Evolutionary conservation across 2,797 vertebrate species (phyloP).

Genomic region (Lacerta bilineata): DNA sequence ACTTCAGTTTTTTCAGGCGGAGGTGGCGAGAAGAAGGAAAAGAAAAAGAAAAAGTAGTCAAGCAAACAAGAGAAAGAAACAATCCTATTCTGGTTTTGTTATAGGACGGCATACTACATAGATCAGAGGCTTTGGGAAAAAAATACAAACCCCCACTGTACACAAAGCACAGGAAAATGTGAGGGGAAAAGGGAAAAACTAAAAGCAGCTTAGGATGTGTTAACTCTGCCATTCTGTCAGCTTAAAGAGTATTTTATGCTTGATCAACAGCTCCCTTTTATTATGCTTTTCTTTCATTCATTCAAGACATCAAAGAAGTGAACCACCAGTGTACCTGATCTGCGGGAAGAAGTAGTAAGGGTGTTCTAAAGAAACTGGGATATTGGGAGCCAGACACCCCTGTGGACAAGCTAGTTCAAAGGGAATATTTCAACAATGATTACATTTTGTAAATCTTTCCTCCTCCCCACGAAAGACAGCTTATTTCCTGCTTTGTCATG

Average conservation of each 20-base stretch:
- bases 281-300: constrained; percentile 89
- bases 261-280: constrained; percentile 90
- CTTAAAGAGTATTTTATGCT: constrained; percentile 91
- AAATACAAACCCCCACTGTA: constrained; percentile 87
- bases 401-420: constrained; percentile 87
- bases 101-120: constrained; percentile 84
- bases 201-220: constrained; percentile 90
- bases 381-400: constrained; percentile 86
- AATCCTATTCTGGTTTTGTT: constrained; percentile 86
- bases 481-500: constrained; percentile 88
- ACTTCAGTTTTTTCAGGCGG: constrained; percentile 42
- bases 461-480: constrained; percentile 76
- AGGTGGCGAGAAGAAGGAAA: constrained; percentile 39
- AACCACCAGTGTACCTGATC: constrained; percentile 87
- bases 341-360: constrained; percentile 84
- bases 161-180: constrained; percentile 89
- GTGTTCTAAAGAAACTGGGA: constrained; percentile 85
- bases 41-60: constrained; percentile 64
- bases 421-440: constrained; percentile 90
- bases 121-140: constrained; percentile 85
- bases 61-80: constrained; percentile 81
- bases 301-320: constrained; percentile 86
- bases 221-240: constrained; percentile 89
- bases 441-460: constrained; percentile 91
- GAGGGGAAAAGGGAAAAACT: constrained; percentile 80